A percentile compares a stretch with the other conserved stretches of the same genome.
These are phyloP conservation scores for Teleiodes luculella DNA, from an alignment of 2,888 invertebrate species.

Conservation along the genomic window DNA sequence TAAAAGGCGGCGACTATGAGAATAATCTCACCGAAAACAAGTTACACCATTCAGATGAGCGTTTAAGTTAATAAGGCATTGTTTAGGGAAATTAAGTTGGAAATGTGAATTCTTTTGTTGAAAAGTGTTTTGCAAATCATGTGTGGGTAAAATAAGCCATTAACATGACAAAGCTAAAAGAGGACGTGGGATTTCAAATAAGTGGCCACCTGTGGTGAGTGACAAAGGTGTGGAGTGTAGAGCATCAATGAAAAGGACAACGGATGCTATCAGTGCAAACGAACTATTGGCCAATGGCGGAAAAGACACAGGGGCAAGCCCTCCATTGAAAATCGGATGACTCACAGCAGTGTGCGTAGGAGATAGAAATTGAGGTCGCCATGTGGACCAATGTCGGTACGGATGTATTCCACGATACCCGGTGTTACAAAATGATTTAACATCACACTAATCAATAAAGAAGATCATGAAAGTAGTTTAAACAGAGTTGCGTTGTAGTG, in stretches of 20 bases:
- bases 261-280: background rate
- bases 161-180: background rate
- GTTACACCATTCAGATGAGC: slow-evolving; percentile 10
- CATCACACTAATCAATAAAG: background rate
- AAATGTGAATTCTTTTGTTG: slow-evolving; percentile 7
- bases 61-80: slow-evolving; percentile 17
- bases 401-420: slow-evolving; percentile 15
- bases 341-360: slow-evolving; percentile 47
- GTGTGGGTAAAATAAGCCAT: slow-evolving; percentile 5
- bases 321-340: slow-evolving; percentile 48
- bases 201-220: background rate
- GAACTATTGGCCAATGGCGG: slow-evolving; percentile 40
- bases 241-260: background rate
- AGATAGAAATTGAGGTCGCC: slow-evolving; percentile 46
- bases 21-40: slow-evolving; percentile 13
- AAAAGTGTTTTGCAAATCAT: slow-evolving; percentile 5
- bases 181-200: background rate
- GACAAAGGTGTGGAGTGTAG: background rate
- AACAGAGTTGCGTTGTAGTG: background rate
- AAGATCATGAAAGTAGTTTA: background rate
- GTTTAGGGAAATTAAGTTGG: slow-evolving; percentile 13
- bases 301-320: slow-evolving; percentile 47
- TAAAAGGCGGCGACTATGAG: background rate
- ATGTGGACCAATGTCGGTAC: slow-evolving; percentile 30
- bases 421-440: slow-evolving; percentile 8